Base-by-base conservation (phyloP, 2,113 vertebrate genomes). In the Crotalus viridis region DNA sequence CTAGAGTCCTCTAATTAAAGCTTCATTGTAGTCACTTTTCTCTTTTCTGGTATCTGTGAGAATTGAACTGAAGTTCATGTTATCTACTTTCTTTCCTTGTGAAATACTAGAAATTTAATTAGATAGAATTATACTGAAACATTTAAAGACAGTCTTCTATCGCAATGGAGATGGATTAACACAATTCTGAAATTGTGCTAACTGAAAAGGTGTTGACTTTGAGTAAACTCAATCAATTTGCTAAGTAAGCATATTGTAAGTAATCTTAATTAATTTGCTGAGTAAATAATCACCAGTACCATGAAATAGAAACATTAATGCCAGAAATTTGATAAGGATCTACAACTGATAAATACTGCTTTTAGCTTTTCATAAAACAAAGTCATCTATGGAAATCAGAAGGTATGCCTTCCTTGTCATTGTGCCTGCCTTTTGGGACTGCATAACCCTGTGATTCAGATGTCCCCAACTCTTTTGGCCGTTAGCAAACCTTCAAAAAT, bases 251-350 rank as follows among this genome's bases (percentile, higher is more conserved):
- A 94, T 91, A 48, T 48, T 7, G 46, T 48, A 48, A 85, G 61
- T 88, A 90, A 93, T 93, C 87, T 69, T 85, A 85, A 39, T 91
- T 52, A 86, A 24, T 43, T 56, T 90, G 52, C 87, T 90, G 90
- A 93, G 64, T 89, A 92, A 94, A 91, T 86, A 94, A 91, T 91
- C 91, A 74, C 87, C 24, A 93, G 33, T 90, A 87, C 56, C 93
- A 64, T 91, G 85, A 85, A 94, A 93, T 56, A 61, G 91, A 93
- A 94, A 87, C 28, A 93, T 89, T 92, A 13, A 95, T 54, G 19
- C 55, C 19, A 94, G 89, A 94, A 91, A 55, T 90, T 92, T 95
- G 51, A 55, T 56, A 64, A 28, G 61, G 21, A 87, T 92, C 88
- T 64, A 51, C 33, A 26, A 1, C 12, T n/a, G 0, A 26, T 87